A percentile compares a stretch with the other conserved stretches of the same genome.
Evolutionary conservation across 2,113 vertebrate genomes (phyloP).

Genomic region (Odobenus rosmarus): DNA sequence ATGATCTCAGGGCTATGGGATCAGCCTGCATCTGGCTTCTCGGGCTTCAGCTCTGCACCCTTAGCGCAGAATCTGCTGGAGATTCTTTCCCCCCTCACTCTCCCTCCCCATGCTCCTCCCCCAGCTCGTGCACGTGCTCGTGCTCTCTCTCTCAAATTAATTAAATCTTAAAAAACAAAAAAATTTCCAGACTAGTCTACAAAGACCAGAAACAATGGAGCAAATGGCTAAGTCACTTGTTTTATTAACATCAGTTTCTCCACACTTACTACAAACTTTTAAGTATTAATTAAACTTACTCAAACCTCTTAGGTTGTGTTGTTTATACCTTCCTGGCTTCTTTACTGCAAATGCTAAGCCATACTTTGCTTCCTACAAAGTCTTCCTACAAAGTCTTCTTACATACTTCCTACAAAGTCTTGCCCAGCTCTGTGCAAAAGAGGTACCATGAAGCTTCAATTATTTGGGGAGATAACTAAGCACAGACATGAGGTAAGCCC

Average conservation of each 20-base stretch:
- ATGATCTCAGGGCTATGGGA: background rate
- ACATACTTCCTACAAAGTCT: constrained; percentile 2
- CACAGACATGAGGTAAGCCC: background rate
- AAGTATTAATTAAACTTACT: constrained; percentile 28
- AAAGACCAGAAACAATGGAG: background rate
- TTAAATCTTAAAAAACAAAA: background rate
- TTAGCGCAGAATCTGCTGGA: background rate
- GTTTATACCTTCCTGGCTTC: constrained; percentile 27
- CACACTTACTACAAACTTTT: background rate
- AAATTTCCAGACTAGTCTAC: constrained; percentile 22
- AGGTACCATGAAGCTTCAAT: background rate
- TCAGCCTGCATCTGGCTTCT: background rate
- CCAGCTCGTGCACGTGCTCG: background rate
- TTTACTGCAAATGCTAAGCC: background rate
- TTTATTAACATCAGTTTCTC: background rate
- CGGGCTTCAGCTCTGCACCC: background rate
- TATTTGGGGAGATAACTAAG: background rate
- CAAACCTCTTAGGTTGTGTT: background rate
- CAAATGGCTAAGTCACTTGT: background rate
- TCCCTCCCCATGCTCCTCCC: background rate
- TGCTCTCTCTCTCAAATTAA: background rate
- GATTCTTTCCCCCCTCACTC: background rate
- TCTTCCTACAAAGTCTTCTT: background rate
- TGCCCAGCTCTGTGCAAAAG: background rate
- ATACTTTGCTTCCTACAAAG: background rate